Percentiles rank a stretch among this genome's conserved stretches.
These are phyloP conservation scores for Onychomys leucogaster DNA, from an alignment of 2,797 vertebrate species.

Conservation along the genomic window DNA sequence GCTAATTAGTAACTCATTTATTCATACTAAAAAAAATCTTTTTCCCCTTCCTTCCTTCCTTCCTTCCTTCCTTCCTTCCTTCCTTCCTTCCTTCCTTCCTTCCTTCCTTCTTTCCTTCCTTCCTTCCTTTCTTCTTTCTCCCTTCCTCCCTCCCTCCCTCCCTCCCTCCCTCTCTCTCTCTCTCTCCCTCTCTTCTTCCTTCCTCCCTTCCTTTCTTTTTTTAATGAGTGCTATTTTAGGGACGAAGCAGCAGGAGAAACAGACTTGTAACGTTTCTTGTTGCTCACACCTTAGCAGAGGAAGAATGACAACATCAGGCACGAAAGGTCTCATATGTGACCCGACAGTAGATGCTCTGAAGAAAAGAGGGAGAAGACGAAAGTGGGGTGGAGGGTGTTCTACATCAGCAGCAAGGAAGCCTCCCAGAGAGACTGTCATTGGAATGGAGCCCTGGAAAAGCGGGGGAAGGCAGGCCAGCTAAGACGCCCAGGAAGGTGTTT, in stretches of 20 bases:
- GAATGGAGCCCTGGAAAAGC: neutral
- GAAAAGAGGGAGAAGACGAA: neutral
- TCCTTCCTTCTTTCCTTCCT: too few relatives aligned
- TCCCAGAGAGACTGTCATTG: neutral
- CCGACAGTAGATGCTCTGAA: neutral
- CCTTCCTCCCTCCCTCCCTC: accelerated
- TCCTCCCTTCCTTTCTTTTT: accelerated
- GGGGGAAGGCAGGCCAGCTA: neutral
- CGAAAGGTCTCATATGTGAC: neutral
- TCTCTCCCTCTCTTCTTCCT: neutral
- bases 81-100: accelerated
- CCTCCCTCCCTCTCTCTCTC: accelerated
- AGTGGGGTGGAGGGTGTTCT: neutral
- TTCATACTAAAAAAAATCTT: neutral
- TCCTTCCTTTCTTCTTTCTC: accelerated
- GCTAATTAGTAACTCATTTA: conserved; percentile 44
- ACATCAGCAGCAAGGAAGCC: neutral
- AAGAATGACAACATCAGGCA: neutral
- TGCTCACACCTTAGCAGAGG: neutral
- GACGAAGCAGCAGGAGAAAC: neutral
- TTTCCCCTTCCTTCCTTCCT: neutral
- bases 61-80: accelerated
- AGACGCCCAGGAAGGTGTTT: neutral
- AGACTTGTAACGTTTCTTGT: neutral
- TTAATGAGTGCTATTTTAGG: neutral